Percentiles rank a stretch among this genome's conserved stretches.
Evolutionary conservation across 2,888 invertebrate genomes (phyloP).

Genomic region (Chirona hameri): DNA sequence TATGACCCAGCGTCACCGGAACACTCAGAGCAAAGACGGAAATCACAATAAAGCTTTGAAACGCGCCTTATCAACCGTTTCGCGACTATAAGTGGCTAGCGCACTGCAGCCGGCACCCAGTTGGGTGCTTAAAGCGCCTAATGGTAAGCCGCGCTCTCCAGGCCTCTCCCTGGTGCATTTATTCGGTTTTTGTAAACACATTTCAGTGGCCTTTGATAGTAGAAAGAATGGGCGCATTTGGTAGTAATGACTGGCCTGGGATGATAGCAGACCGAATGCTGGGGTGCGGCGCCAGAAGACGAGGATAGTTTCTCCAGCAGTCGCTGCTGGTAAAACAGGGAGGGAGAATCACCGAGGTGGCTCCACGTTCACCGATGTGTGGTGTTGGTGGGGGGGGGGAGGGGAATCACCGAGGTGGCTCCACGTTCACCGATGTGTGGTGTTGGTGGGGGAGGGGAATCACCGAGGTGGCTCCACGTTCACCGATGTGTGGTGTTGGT

Average conservation of each 20-base stretch:
- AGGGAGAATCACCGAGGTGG: too few species aligned
- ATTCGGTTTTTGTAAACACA: neutral
- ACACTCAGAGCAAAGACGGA: neutral
- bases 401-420: too few species aligned
- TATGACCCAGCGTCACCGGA: neutral
- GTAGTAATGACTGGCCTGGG: neutral
- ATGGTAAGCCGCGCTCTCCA: neutral
- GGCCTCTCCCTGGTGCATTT: neutral
- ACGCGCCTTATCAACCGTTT: neutral
- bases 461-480: too few species aligned
- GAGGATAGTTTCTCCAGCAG: too few species aligned
- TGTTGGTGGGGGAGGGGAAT: too few species aligned
- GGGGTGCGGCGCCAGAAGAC: too few species aligned
- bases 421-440: too few species aligned
- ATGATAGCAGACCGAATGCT: neutral
- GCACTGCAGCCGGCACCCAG: neutral
- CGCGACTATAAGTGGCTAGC: neutral
- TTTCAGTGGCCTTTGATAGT: neutral
- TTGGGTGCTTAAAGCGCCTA: neutral
- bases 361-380: too few species aligned
- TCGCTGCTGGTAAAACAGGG: too few species aligned
- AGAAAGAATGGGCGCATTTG: neutral
- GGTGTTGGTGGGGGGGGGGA: too few species aligned
- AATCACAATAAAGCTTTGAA: constrained; percentile 4
- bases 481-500: too few species aligned